Evolutionary conservation across 2,888 invertebrate genomes (phyloP), one percentile per base, ranked within the genome.

Genomic region (Chymomyza caudatula): DNA sequence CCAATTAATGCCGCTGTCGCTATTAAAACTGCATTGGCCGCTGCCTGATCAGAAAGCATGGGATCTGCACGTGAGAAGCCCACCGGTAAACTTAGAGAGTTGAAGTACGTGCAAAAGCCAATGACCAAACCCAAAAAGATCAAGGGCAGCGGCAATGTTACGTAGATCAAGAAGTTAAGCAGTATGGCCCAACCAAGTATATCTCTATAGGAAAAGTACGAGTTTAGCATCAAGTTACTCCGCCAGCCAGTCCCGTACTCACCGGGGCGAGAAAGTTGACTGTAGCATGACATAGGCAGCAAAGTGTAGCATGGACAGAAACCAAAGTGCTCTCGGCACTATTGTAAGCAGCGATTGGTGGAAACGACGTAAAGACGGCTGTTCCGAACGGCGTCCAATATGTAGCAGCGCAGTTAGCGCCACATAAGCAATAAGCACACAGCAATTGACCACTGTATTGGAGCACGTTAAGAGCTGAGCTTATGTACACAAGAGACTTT

Each of bases 1-100:
- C 97, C 97, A 78, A 98, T 92, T 25, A 94, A 88, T 65, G 95
- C 94, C 13, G 96, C 94, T 59, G 95, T 94, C 63, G 94, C 80
- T 74, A 96, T 92, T 53, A 96, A 91, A 42, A 95, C 91, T 58
- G 92, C 91, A 89, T 96, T 96, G 29, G 95, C 94, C 73, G 92
- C 91, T 90, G 95, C 92, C 91, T 92, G 92, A 74, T 91, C 90
- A 22, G 88, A 83, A 68, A 92, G 89, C 88, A 92, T 85, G 60
- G 91, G 86, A 88, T 93, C 91, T 76, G 90, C 79, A 72, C 92
- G 92, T 43, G 93, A 91, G 53, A 93, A 90, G 22, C 92, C 92
- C 67, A 92, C 91, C 43, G 94, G 90, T 19, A 93, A 91, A 25
- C 92, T 91, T 69, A 93, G 89, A 85, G 94, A 94, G n/a, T 92